phyloP scores from a whole-genome alignment of 2,113 vertebrate genomes.

The Hemichromis elongatus region DNA sequence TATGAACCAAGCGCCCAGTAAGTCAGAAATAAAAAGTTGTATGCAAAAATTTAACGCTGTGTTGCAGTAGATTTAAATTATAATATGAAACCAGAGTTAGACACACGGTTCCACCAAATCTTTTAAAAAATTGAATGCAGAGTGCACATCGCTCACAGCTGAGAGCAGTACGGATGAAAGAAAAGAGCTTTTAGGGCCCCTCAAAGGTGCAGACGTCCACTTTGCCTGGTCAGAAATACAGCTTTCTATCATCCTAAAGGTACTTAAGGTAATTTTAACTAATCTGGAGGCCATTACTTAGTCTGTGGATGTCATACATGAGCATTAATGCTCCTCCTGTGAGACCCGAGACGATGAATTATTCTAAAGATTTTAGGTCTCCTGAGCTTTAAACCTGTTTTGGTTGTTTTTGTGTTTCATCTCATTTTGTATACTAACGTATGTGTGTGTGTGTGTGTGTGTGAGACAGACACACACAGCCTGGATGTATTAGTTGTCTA shows the following conservation, averaged over 20 bases:
- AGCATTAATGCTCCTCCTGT: accelerated
- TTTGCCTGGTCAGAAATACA: accelerated
- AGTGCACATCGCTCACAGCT: accelerated
- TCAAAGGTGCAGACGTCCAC: neutral
- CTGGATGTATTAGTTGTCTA: neutral
- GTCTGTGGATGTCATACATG: neutral
- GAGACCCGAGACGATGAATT: neutral
- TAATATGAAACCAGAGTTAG: neutral
- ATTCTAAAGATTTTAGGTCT: neutral
- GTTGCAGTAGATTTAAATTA: neutral
- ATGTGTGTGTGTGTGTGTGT: accelerated
- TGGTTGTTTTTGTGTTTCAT: neutral
- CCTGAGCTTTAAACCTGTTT: neutral
- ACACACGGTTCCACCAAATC: neutral
- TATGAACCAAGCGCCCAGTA: accelerated
- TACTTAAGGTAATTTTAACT: neutral
- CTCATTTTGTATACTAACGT: neutral
- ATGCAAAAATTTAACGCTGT: accelerated
- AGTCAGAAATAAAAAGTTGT: neutral
- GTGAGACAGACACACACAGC: neutral
- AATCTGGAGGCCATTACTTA: neutral
- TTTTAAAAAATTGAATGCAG: accelerated
- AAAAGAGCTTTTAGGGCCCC: neutral
- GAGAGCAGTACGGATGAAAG: neutral
- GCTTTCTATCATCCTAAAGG: neutral